Conservation (phyloP, 1,140 invertebrate species). For the Drosophila rufa region DNA sequence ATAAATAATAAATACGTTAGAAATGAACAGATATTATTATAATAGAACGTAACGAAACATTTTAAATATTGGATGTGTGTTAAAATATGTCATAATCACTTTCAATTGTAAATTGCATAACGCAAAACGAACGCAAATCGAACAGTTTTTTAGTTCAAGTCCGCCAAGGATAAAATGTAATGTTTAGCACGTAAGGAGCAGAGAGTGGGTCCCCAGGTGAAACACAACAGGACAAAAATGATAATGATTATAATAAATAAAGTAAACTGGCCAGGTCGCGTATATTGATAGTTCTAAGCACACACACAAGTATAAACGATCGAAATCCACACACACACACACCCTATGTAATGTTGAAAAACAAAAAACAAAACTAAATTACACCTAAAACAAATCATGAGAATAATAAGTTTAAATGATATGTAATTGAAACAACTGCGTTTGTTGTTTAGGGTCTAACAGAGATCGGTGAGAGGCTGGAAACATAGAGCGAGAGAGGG, state of each 20-base stretch:
- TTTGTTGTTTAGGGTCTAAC: no score
- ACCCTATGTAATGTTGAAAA: constrained; percentile 68
- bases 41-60: constrained; percentile 56
- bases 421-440: constrained; percentile 31
- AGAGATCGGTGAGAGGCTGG: no score
- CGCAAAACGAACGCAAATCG: constrained; percentile 31
- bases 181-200: constrained; percentile 57
- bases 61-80: constrained; percentile 64
- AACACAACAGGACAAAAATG: constrained; percentile 63
- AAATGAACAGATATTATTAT: constrained; percentile 75
- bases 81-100: constrained; percentile 55
- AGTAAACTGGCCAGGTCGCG: constrained; percentile 47
- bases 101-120: constrained; percentile 74
- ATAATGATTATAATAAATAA: constrained; percentile 45
- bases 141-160: constrained; percentile 59
- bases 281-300: constrained; percentile 70
- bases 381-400: constrained; percentile 58
- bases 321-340: constrained; percentile 48
- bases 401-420: constrained; percentile 60
- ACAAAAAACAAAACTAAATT: constrained; percentile 47
- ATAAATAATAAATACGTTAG: constrained; percentile 41
- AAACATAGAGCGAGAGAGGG: no score
- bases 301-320: constrained; percentile 43
- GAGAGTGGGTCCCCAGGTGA: constrained; percentile 47
- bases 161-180: constrained; percentile 61